These are phyloP conservation scores for Hylyphantes graminicola DNA, from an alignment of 1,140 invertebrate species.

Conservation along the genomic window DNA sequence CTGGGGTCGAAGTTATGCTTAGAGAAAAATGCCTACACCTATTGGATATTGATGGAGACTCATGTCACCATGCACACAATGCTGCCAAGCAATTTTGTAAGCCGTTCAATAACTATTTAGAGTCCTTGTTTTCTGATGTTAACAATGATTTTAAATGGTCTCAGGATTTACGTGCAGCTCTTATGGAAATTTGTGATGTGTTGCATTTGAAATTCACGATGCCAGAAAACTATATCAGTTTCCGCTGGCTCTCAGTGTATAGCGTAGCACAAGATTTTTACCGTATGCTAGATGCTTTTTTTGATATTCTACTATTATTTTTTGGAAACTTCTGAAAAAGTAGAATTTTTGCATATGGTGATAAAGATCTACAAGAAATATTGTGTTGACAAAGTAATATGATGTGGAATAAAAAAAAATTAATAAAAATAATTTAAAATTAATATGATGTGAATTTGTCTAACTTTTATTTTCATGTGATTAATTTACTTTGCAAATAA, in stretches of 20 bases:
- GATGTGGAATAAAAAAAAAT: too few species aligned
- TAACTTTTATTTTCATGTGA: too few species aligned
- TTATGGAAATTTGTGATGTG: conserved; percentile 62
- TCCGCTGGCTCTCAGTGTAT: conserved; percentile 63
- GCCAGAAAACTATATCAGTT: conserved; percentile 60
- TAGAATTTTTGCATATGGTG: not conserved
- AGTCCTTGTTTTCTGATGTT: conserved; percentile 61
- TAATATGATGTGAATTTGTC: too few species aligned
- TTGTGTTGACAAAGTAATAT: not conserved
- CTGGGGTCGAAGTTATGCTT: too few species aligned
- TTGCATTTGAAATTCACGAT: conserved; percentile 60
- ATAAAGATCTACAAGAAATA: conserved; percentile 4
- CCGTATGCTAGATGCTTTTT: conserved; percentile 54
- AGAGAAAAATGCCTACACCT: conserved; percentile 61
- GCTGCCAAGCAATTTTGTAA: conserved; percentile 62
- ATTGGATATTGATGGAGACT: conserved; percentile 64
- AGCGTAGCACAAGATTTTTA: conserved; percentile 59
- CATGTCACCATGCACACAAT: conserved; percentile 64
- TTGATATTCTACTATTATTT: conserved; percentile 61
- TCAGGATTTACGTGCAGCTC: conserved; percentile 54
- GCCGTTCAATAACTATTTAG: conserved; percentile 61
- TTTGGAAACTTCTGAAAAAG: conserved; percentile 15
- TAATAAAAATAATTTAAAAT: too few species aligned
- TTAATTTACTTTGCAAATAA: too few species aligned
- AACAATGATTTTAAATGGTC: conserved; percentile 64